Base-by-base conservation (phyloP, 1,140 invertebrate species). In the Nebria ingens region DNA sequence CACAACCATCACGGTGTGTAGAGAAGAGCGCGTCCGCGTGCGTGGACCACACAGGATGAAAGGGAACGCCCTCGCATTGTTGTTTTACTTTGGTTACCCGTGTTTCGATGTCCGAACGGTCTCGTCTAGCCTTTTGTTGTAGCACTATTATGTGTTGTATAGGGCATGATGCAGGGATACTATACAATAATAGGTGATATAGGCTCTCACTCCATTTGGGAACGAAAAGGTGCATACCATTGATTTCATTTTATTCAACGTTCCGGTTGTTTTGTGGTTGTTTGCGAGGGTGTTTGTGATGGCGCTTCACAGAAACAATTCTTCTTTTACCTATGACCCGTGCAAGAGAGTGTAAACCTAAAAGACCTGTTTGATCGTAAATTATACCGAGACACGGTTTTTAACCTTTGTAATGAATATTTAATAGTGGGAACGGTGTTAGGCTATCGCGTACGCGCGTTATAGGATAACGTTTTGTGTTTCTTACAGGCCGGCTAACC, bases 391-490 rank as follows among this genome's bases (percentile, higher is more conserved):
- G 40, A 45, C 40, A 9, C 15, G 17, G 40, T 3, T 9, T 45
- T 17, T 45, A 45, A 45, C 9, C 40, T 17, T 4, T 4, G 40
- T 45, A 45, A 45, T 45, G 40, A 45, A 45, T 45, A 45, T 45
- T 45, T 45, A 45, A 45, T 45, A 45, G 40, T 45, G 40, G 40
- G 40, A 45, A 45, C 40, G 40, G 17, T 45, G 40, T 45, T n/a
- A 45, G 40, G 15, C 40, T 17, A 34, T 34, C n/a, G n/a, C n/a
- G n/a, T n/a, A n/a, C n/a, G n/a, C n/a, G n/a, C n/a, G n/a, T n/a
- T n/a, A n/a, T n/a, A n/a, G n/a, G n/a, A n/a, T n/a, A n/a, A n/a
- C n/a, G n/a, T n/a, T n/a, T n/a, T n/a, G n/a, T n/a, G n/a, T n/a
- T n/a, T n/a, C n/a, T n/a, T n/a, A n/a, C n/a, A n/a, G n/a, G n/a